Evolutionary conservation across 2,113 vertebrate genomes (phyloP).

Genomic region (Chrysemys picta): DNA sequence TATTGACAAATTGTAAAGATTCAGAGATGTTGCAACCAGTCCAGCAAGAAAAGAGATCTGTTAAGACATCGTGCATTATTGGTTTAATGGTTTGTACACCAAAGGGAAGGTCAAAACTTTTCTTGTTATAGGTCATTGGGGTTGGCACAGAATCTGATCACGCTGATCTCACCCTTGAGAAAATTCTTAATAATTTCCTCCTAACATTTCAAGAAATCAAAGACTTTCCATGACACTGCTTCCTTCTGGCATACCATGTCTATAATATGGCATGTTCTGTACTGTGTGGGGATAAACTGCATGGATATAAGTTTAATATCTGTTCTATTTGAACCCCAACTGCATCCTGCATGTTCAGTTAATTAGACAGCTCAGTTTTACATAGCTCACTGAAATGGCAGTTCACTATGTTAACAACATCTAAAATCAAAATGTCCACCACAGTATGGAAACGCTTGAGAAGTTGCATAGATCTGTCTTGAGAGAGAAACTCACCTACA

Average conservation of each 20-base stretch:
- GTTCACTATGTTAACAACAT: neutral
- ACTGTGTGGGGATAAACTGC: neutral
- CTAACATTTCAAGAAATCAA: constrained; percentile 34
- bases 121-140: constrained; percentile 41
- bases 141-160: constrained; percentile 38
- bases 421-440: neutral
- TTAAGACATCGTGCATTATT: constrained; percentile 50
- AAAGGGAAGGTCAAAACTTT: constrained; percentile 51
- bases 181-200: constrained; percentile 14
- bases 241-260: neutral
- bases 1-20: constrained; percentile 41
- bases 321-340: neutral
- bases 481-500: neutral
- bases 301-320: neutral
- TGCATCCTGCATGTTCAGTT: neutral
- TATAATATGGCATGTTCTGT: neutral
- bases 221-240: neutral
- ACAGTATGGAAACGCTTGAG: neutral
- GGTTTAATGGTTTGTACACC: constrained; percentile 38
- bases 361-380: neutral
- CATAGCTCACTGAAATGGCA: neutral
- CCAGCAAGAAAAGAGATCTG: neutral
- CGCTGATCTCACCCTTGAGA: neutral
- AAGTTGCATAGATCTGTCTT: neutral
- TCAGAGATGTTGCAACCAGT: neutral